A percentile compares a stretch with the other conserved stretches of the same genome.
phyloP scores from a whole-genome alignment of 1,140 invertebrate species.

The Lepidurus packardi region DNA sequence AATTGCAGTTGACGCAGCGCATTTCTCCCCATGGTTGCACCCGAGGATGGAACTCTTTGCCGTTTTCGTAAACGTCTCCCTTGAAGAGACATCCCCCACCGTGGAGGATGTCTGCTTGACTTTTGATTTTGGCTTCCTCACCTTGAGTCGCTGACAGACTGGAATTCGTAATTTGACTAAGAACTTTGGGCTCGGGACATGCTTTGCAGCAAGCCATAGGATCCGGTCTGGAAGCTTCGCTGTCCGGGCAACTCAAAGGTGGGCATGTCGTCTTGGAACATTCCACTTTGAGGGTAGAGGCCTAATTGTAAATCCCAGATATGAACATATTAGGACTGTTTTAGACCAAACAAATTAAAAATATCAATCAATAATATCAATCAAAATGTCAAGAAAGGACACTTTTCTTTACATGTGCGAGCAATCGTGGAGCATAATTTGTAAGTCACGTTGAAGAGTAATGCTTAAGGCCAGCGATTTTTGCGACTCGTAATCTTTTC shows the following conservation, averaged over 20 bases:
- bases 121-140: slow-evolving; percentile 34
- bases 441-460: background rate
- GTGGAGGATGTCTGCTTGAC: slow-evolving; percentile 36
- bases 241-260: slow-evolving; percentile 61
- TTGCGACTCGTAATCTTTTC: background rate
- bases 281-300: slow-evolving; percentile 60
- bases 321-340: slow-evolving; percentile 24
- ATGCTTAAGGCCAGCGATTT: background rate
- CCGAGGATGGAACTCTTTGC: slow-evolving; percentile 76
- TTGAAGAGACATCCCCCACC: slow-evolving; percentile 40
- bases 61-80: slow-evolving; percentile 65
- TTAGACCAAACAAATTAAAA: background rate
- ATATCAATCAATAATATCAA: slow-evolving; percentile 23
- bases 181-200: slow-evolving; percentile 50
- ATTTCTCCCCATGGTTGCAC: slow-evolving; percentile 70
- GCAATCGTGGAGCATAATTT: background rate
- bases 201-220: slow-evolving; percentile 72
- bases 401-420: background rate
- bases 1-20: slow-evolving; percentile 77
- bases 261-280: slow-evolving; percentile 70
- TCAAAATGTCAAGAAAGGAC: background rate
- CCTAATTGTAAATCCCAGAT: slow-evolving; percentile 42
- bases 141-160: slow-evolving; percentile 24
- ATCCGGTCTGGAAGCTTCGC: slow-evolving; percentile 60
- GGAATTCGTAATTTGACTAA: background rate